Evolutionary conservation across 2,888 invertebrate species (phyloP).

Genomic region (Acanthacorydalis orientalis): DNA sequence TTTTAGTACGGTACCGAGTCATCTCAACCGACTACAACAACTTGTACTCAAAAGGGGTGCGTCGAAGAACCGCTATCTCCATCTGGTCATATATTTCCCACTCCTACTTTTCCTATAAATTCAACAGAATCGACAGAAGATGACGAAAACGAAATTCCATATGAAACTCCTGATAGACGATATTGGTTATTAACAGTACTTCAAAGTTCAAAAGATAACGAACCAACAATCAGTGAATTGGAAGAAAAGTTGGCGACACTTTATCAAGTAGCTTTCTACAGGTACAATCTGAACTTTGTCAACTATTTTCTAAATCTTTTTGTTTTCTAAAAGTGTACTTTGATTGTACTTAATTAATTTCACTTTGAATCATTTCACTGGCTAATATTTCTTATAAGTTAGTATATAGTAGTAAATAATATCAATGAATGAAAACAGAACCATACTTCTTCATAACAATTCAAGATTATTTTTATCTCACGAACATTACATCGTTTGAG

Average conservation of each 20-base stretch:
- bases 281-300: slow-evolving; percentile 26
- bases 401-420: no score
- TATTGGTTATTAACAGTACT: slow-evolving; percentile 74
- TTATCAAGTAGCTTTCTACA: slow-evolving; percentile 65
- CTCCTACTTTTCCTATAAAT: not conserved
- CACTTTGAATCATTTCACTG: no score
- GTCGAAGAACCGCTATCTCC: not conserved
- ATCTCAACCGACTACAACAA: not conserved
- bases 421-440: no score
- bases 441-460: no score
- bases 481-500: no score
- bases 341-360: no score
- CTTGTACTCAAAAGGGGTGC: not conserved
- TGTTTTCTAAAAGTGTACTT: no score
- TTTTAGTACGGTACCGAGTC: slow-evolving; percentile 8
- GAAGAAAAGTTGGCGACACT: slow-evolving; percentile 59
- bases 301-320: no score
- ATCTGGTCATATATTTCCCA: not conserved
- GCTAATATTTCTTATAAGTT: no score
- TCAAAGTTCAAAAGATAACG: slow-evolving; percentile 36
- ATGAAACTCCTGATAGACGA: slow-evolving; percentile 37
- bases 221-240: slow-evolving; percentile 36
- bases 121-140: not conserved
- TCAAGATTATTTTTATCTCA: no score
- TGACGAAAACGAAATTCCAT: not conserved